Base-by-base conservation (phyloP, 2,888 invertebrate genomes). In the Cylindroiulus punctatus region DNA sequence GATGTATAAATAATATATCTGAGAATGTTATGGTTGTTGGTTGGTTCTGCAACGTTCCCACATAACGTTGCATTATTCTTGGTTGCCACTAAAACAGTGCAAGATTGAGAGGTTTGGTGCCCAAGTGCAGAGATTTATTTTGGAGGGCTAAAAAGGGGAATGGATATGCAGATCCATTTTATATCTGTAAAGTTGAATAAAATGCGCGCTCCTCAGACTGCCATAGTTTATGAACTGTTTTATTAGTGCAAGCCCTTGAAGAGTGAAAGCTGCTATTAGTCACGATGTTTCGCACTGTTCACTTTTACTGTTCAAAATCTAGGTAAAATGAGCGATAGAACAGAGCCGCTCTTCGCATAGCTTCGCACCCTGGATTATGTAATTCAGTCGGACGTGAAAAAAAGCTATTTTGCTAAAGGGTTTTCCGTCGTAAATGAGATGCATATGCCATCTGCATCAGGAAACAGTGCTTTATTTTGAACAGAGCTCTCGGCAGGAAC, bases 271-370 rank as follows among this genome's bases (percentile, higher is more conserved):
- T 76, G 76, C 76, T 22, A 76, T 76, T 76, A 76, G 76, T 76
- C 76, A 76, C 76, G 30, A 76, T 76, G 76, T 76, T 76, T 76
- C 76, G 76, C 76, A 76, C 76, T 76, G 76, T 76, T 76, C 76
- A 76, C 76, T 76, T 76, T 76, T 76, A 76, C 76, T 76, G 30
- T 76, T 76, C 76, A 76, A 76, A 76, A 76, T 76, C 76, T 76
- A 76, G 76, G 76, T 76, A 76, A 30, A 76, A 76, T 76, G 76
- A 76, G 76, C 76, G 30, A 76, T 76, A 76, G 76, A 76, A 76
- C 76, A 76, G 26, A 76, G 76, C 30, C 26, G 10, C 30, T 30
- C 12, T 14, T 76, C 26, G 30, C 30, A 30, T 30, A 76, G 10
- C 76, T 30, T 14, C 4, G 76, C 76, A 76, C 30, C 76, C 76